Evolutionary conservation across 2,113 vertebrate species (phyloP), one percentile per base, ranked within the genome.

Genomic region (Malurus alboscapulatus): DNA sequence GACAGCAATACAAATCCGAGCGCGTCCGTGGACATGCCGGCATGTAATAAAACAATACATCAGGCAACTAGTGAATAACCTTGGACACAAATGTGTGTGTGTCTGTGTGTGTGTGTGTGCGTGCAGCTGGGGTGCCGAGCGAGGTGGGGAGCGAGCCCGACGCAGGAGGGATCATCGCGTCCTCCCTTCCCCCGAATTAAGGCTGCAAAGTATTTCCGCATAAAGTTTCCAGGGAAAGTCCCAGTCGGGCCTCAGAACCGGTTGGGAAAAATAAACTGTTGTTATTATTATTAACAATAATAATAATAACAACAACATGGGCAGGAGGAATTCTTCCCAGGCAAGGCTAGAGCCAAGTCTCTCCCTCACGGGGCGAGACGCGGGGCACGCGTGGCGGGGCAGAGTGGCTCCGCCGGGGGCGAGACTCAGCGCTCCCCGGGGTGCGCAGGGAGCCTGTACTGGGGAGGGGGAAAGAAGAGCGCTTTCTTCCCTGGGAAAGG

Each of bases 41-140:
- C 84, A 62, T 81, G 90, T 87, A 79, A 77, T 79, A 65, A 96
- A 95, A 97, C 97, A 97, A 97, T 96, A 95, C 92, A 87, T 88
- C 95, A 69, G 80, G 94, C 96, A 65, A 54, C 34, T 72, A 51
- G 86, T 74, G 83, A 80, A 89, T 93, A 95, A 92, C 97, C 95
- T 93, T 92, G 61, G 93, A 68, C 94, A 75, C 67, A 67, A 82
- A 84, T 29, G 92, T 25, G 53, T 61, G 69, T n/a, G 75, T 45
- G 38, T 19, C 27, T 58, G 76, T 17, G n/a, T 36, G 48, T 47
- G 73, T 44, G 14, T 44, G 44, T 48, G 47, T 48, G 47, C 21
- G 80, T 16, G 38, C 12, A 59, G 81, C 81, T 38, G 69, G 77
- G 87, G 69, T 71, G 94, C 47, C 12, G 45, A 21, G 25, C 3